Evolutionary conservation across 2,888 invertebrate genomes (phyloP).

Genomic region (Machimus rusticus): DNA sequence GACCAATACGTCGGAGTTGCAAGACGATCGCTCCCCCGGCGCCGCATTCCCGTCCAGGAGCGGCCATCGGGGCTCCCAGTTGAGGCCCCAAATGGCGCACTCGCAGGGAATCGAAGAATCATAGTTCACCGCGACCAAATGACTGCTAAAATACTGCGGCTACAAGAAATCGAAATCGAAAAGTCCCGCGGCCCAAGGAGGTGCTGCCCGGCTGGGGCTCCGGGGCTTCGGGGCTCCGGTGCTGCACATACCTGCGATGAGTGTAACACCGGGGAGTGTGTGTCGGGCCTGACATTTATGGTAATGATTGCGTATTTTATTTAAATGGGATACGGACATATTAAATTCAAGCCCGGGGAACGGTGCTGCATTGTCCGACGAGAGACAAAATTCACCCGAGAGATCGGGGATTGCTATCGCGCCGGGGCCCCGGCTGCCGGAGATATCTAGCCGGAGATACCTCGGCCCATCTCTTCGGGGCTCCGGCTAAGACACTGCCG

Average conservation of each 20-base stretch:
- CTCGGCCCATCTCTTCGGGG: background rate
- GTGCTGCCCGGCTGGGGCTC: background rate
- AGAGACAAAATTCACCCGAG: constrained; percentile 21
- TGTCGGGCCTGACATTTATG: constrained; percentile 48
- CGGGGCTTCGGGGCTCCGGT: background rate
- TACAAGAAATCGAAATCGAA: constrained; percentile 35
- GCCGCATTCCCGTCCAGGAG: background rate
- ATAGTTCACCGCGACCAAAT: constrained; percentile 35
- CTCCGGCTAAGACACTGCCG: background rate
- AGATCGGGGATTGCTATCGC: constrained; percentile 30
- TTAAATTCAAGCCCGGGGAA: constrained; percentile 34
- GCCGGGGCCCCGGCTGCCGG: background rate
- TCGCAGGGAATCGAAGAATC: constrained; percentile 29
- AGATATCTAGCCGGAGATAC: constrained; percentile 18
- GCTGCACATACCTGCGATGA: constrained; percentile 29
- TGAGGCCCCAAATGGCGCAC: background rate
- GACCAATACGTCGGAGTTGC: background rate
- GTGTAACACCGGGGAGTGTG: constrained; percentile 48
- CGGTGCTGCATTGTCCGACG: background rate
- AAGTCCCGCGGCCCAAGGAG: background rate
- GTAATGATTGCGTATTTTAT: constrained; percentile 49
- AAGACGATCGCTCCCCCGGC: background rate
- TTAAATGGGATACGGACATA: constrained; percentile 47
- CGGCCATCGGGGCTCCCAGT: background rate
- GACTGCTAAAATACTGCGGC: constrained; percentile 18